Evolutionary conservation across 1,140 invertebrate species (phyloP).

Genomic region (Pseudoatta argentina): DNA sequence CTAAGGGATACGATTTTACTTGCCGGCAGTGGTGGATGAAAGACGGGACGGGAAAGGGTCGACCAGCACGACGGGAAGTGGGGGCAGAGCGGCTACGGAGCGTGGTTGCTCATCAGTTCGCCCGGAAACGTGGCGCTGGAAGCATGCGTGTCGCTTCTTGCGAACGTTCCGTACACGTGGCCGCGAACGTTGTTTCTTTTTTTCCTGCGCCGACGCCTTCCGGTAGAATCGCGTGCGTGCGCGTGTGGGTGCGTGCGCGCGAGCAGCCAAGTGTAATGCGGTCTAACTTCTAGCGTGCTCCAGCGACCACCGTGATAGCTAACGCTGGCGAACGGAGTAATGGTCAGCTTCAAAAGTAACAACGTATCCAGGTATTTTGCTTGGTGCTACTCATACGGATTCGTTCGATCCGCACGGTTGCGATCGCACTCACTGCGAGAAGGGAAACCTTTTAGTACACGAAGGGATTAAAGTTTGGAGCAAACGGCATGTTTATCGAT

Average conservation of each 20-base stretch:
- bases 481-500: constrained; percentile 24
- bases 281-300: constrained; percentile 1
- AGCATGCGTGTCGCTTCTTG: constrained; percentile 31
- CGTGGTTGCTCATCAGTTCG: constrained; percentile 76
- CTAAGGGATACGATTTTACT: neutral
- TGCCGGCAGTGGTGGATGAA: neutral
- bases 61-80: constrained; percentile 3
- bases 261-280: constrained; percentile 17
- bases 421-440: neutral
- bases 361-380: constrained; percentile 76
- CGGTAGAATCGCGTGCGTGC: neutral
- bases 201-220: constrained; percentile 1
- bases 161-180: constrained; percentile 56
- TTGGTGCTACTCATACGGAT: constrained; percentile 35
- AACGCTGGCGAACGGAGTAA: constrained; percentile 54
- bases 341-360: constrained; percentile 81
- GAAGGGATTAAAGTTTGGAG: constrained; percentile 24
- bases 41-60: constrained; percentile 8
- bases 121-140: constrained; percentile 75
- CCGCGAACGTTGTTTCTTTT: neutral
- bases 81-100: constrained; percentile 66
- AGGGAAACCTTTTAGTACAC: constrained; percentile 17
- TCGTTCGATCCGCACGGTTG: constrained; percentile 20
- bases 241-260: neutral
- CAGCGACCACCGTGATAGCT: constrained; percentile 29